A percentile compares a stretch with the other conserved stretches of the same genome.
These are phyloP conservation scores for Bujurquina vittata DNA, from an alignment of 2,113 vertebrate genomes.

Conservation along the genomic window DNA sequence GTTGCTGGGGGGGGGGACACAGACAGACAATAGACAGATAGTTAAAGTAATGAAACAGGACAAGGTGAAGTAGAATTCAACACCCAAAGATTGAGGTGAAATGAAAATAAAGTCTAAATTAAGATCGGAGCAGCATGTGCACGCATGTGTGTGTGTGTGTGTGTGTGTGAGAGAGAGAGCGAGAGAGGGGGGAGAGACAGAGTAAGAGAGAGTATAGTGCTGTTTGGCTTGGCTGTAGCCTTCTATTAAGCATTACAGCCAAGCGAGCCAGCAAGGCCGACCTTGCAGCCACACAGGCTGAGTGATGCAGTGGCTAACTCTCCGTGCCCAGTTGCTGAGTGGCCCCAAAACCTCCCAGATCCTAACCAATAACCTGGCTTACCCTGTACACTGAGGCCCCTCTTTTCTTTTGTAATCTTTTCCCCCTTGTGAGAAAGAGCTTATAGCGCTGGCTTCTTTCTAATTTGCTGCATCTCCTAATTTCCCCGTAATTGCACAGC, in stretches of 20 bases:
- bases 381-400: background rate
- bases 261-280: constrained; percentile 44
- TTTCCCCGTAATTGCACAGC: constrained; percentile 7
- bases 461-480: constrained; percentile 9
- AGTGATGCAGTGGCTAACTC: constrained; percentile 41
- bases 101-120: constrained; percentile 68
- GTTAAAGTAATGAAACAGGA: constrained; percentile 49
- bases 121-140: constrained; percentile 41
- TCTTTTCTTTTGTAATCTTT: constrained; percentile 24
- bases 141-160: constrained; percentile 26
- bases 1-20: background rate
- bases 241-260: constrained; percentile 36
- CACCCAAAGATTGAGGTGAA: constrained; percentile 57
- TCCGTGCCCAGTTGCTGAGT: constrained; percentile 39
- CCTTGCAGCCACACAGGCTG: constrained; percentile 57
- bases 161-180: background rate
- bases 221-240: constrained; percentile 70
- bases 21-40: background rate
- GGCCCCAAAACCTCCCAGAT: constrained; percentile 36
- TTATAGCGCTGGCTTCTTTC: background rate
- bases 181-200: background rate
- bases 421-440: constrained; percentile 7
- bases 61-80: constrained; percentile 56
- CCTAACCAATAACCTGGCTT: constrained; percentile 31
- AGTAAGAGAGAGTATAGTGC: background rate